Base-by-base conservation (phyloP, 2,797 vertebrate genomes). In the Carduelis carduelis region DNA sequence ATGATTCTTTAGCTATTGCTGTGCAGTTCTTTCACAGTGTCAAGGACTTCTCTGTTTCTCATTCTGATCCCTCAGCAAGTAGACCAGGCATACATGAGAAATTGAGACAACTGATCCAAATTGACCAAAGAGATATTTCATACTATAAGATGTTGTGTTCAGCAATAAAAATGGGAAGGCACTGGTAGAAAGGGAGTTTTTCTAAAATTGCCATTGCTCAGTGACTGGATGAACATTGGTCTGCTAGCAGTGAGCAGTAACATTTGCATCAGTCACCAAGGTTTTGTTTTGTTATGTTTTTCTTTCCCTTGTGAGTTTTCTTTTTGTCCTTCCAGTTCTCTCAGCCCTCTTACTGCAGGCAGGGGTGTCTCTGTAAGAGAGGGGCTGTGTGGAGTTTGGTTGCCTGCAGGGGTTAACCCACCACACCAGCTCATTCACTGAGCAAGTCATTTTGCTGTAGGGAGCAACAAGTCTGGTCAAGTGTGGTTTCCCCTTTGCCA, bases 391-490 rank as follows among this genome's bases (percentile, higher is more conserved):
- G 27, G 20, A 53, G n/a, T 6, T 57, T 57, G 55, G 23, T 5
- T 26, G 6, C 14, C 56, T 55, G 7, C 4, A 22, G 4, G 35
- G 1, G 2, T 57, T 49, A 66, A 68, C 19, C 3, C 11, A 68
- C 7, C 10, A 11, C 21, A 49, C 0, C 1, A 9, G 9, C 3
- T 32, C 14, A 18, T 28, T 16, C 18, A 49, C 9, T 59, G 20
- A 65, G 14, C 20, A 49, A 69, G 11, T 41, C 14, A 43, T 76
- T 55, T 41, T 86, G 18, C 18, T 37, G 6, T 16, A 74, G 50
- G 20, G 57, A 65, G 13, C 6, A 46, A 18, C 17, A 7, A 41
- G 2, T 57, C 47, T 32, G 26, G 44, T 39, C 16, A 74, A 24
- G 22, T n/a, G 15, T 41, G 35, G 70, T 53, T 89, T 56, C 11